Percentiles rank a stretch among this genome's conserved stretches.
Conservation (phyloP, 2,888 invertebrate genomes). For the Alviniconcha strummeri region DNA sequence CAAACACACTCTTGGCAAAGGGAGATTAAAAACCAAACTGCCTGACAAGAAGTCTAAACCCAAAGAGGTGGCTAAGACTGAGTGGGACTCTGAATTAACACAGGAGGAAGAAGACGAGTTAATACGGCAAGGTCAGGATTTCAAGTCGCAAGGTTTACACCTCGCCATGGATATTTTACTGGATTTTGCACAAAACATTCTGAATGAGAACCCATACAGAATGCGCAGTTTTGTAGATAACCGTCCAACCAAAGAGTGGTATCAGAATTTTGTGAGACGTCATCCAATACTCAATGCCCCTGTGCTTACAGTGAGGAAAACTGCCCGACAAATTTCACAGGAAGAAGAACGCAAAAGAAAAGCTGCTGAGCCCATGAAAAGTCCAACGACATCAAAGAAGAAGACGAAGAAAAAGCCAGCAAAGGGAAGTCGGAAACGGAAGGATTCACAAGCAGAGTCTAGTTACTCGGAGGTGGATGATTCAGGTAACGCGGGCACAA, state of each 20-base stretch:
- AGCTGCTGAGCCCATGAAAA: constrained; percentile 13
- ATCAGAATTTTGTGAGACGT: constrained; percentile 15
- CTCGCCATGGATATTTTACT: constrained; percentile 32
- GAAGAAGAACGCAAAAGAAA: constrained; percentile 30
- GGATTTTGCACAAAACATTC: constrained; percentile 25
- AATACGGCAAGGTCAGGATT: constrained; percentile 14
- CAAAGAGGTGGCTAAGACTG: background rate
- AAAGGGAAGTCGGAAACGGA: background rate
- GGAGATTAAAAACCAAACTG: background rate
- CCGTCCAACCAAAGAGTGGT: constrained; percentile 34
- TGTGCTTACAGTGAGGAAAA: constrained; percentile 21
- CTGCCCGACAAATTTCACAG: constrained; percentile 26
- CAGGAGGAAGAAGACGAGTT: constrained; percentile 28
- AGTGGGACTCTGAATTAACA: constrained; percentile 26
- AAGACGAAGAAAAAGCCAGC: constrained; percentile 7
- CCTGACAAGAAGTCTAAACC: constrained; percentile 15
- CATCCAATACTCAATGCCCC: constrained; percentile 28
- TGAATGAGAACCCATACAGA: constrained; percentile 27
- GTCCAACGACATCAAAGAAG: background rate
- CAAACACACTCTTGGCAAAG: constrained; percentile 2
- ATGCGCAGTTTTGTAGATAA: constrained; percentile 26
- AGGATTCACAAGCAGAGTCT: background rate
- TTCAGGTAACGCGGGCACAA: constrained; percentile 2
- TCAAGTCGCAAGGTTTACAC: constrained; percentile 25
- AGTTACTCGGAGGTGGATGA: constrained; percentile 15